phyloP scores from a whole-genome alignment of 2,888 invertebrate genomes.

The Oxystoma pomonae region DNA sequence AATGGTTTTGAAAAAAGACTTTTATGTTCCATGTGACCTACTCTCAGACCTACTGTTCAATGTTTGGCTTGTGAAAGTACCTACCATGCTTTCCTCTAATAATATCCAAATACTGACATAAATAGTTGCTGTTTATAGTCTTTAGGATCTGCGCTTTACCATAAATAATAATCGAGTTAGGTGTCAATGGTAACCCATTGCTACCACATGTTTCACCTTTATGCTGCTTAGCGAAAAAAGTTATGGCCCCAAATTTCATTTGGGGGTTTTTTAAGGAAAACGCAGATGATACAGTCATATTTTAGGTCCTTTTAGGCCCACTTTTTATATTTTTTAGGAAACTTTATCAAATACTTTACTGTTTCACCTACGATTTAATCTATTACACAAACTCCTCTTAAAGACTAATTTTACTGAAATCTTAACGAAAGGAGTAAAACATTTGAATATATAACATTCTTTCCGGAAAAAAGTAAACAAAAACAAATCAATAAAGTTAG shows the following conservation, averaged over 20 bases:
- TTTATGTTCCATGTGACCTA: no score
- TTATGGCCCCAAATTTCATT: slow-evolving; percentile 75
- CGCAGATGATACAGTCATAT: slow-evolving; percentile 24
- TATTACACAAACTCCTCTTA: no score
- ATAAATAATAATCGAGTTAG: slow-evolving; percentile 91
- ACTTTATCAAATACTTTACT: no score
- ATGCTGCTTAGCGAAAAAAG: slow-evolving; percentile 88
- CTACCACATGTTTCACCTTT: slow-evolving; percentile 89
- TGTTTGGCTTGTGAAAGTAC: no score
- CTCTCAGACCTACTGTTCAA: no score
- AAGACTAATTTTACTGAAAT: no score
- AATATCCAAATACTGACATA: slow-evolving; percentile 89
- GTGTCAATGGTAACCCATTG: slow-evolving; percentile 93
- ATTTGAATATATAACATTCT: no score
- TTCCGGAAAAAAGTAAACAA: no score
- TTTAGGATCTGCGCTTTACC: slow-evolving; percentile 83
- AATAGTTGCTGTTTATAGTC: slow-evolving; percentile 70
- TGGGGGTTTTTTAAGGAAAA: slow-evolving; percentile 47
- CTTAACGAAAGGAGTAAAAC: no score
- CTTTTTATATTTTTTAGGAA: background rate
- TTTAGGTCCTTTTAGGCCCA: background rate
- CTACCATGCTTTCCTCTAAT: slow-evolving; percentile 91
- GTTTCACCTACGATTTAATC: no score
- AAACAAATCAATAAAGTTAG: no score
- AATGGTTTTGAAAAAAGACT: no score